phyloP scores from a whole-genome alignment of 2,888 invertebrate genomes.

The Agrotis puta region DNA sequence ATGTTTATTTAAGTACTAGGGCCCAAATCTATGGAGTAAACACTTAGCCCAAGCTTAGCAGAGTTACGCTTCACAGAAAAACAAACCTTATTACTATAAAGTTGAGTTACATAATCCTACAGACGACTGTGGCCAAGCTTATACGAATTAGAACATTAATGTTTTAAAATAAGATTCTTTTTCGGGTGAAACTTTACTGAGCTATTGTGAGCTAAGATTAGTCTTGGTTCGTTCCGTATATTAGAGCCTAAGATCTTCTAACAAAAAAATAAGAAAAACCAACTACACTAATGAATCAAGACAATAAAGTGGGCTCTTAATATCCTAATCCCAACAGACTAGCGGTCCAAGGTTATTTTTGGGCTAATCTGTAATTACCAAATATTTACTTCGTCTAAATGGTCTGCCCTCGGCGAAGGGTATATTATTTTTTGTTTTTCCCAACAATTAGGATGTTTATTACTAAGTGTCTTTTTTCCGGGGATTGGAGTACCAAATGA shows the following conservation, averaged over 20 bases:
- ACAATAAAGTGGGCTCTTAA: slow-evolving; percentile 20
- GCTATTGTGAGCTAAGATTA: too few relatives aligned
- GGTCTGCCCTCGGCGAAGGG: background rate
- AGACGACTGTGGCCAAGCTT: too few relatives aligned
- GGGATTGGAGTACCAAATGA: background rate
- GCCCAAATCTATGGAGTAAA: too few relatives aligned
- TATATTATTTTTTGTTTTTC: slow-evolving; percentile 22
- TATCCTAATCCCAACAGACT: slow-evolving; percentile 18
- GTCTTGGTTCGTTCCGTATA: too few relatives aligned
- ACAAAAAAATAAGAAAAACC: background rate
- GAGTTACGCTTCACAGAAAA: too few relatives aligned
- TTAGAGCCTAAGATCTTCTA: background rate
- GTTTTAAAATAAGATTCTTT: too few relatives aligned
- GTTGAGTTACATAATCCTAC: too few relatives aligned
- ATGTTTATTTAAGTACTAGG: too few relatives aligned
- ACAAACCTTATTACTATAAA: too few relatives aligned
- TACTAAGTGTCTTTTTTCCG: background rate
- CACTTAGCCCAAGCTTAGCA: too few relatives aligned
- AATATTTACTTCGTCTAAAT: slow-evolving; percentile 43
- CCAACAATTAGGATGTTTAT: slow-evolving; percentile 6
- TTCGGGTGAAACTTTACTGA: too few relatives aligned
- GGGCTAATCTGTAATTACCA: slow-evolving; percentile 44
- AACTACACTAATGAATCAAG: slow-evolving; percentile 13
- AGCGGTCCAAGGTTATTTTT: slow-evolving; percentile 28
- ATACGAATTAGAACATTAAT: too few relatives aligned